Evolutionary conservation across 2,888 invertebrate species (phyloP), one percentile per base, ranked within the genome.

Genomic region (Drosophila birchii): DNA sequence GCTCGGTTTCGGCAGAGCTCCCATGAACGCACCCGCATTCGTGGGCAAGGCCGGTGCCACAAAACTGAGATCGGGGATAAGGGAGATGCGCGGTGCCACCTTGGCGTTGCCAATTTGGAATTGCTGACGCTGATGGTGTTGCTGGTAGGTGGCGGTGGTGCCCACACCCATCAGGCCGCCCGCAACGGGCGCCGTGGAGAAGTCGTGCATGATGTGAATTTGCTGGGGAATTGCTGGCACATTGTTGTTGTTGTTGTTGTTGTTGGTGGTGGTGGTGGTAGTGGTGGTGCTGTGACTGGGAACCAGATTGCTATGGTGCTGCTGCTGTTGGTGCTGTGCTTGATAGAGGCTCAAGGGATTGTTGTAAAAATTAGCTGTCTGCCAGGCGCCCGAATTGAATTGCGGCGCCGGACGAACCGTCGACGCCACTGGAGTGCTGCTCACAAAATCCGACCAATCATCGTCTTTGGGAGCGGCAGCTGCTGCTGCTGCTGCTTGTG

Each of bases 391-490:
- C 32, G 92, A 92, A 68, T 91, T 92, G 57, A 92, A 92, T 59
- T 92, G 92, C 0, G 91, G 91, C 36, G 77, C 61, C 0, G 75
- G 53, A n/a, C 55, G 69, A 18, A 74, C 55, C 0, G 86, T 14
- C 0, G 34, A 9, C 1, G 47, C 68, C 55, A 87, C 26, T 5
- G 93, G 92, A 12, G 92, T 91, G 80, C 93, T 93, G n/a, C 94
- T 94, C 7, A 94, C 93, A 88, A 94, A 94, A 79, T 94, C 94
- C 5, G 93, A 93, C 94, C 94, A 94, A 76, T 94, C 94, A 64
- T 94, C 94, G 32, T 94, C 94, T 20, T 78, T 86, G 2, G 49
- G 45, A 1, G 75, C 79, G 49, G 62, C 16, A 1, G 11, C 12
- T 0, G 12, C 8, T 14, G 11, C 12, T 0, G 12, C 8, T 14